Evolutionary conservation across 2,888 invertebrate species (phyloP), one percentile per base, ranked within the genome.

Genomic region (Stratiomys singularior): DNA sequence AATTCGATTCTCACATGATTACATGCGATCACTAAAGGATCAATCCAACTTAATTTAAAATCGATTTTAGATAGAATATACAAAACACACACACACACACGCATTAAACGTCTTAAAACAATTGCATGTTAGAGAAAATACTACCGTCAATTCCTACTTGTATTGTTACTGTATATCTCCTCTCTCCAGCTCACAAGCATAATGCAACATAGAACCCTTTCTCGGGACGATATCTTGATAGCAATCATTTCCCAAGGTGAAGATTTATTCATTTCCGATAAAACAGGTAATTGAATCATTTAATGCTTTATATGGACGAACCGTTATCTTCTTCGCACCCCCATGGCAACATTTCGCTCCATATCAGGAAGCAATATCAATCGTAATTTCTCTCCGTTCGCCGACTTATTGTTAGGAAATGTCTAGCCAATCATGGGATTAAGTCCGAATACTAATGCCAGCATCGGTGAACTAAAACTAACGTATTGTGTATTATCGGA

Each of bases 211-310:
- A n/a, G n/a, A n/a, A n/a, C n/a, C 52, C 28, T 30, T 64, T 64
- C 64, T 64, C 23, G 9, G 13, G 37, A 44, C 71, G 9, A 52
- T 71, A n/a, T n/a, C 27, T 27, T 47, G 74, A 58, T 69, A 69
- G 15, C 4, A 74, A 74, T 60, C 74, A 52, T 60, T 60, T 74
- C 74, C 58, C 74, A 58, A 58, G 74, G 60, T 66, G 58, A 78
- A 79, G 79, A 79, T 79, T 79, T 79, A 79, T 79, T 78, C 74
- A 67, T 78, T 79, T 78, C 77, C 79, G 79, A 79, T 79, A 79
- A 79, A 72, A 30, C 56, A 52, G 74, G 69, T 77, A 79, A 79
- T 79, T 27, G 78, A 78, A 56, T 79, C 78, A 78, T 79, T 79
- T 79, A 77, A 47, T 52, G 47, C 77, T 78, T 66, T 76, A 66